phyloP scores from a whole-genome alignment of 2,888 invertebrate species.

The Xylota segnis region DNA sequence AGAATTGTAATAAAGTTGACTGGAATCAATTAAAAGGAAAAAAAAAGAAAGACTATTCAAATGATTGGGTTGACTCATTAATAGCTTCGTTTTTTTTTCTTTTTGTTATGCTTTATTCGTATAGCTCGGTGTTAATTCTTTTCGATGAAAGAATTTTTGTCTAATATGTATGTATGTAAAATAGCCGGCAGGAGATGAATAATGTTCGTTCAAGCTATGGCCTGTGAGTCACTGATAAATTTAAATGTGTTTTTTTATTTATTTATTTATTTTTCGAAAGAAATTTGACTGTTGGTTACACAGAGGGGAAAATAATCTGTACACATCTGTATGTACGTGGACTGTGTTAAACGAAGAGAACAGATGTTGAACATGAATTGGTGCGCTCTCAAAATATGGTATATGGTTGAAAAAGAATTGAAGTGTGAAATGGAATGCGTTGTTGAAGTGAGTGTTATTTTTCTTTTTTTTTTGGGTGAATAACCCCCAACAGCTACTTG shows the following conservation, averaged over 20 bases:
- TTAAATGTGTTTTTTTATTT: slow-evolving; percentile 47
- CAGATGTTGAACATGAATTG: slow-evolving; percentile 59
- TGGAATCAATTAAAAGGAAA: slow-evolving; percentile 42
- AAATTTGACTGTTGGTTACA: slow-evolving; percentile 33
- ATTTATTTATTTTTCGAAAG: slow-evolving; percentile 34
- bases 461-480: slow-evolving; percentile 57
- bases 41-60: slow-evolving; percentile 7
- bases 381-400: slow-evolving; percentile 35
- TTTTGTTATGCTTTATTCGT: neutral
- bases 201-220: slow-evolving; percentile 13
- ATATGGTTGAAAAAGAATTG: slow-evolving; percentile 43
- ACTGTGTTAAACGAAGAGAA: slow-evolving; percentile 40
- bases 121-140: slow-evolving; percentile 13
- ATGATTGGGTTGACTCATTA: slow-evolving; percentile 16
- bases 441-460: slow-evolving; percentile 6
- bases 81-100: slow-evolving; percentile 1
- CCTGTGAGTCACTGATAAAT: slow-evolving; percentile 60
- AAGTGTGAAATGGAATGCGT: slow-evolving; percentile 63
- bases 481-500: slow-evolving; percentile 49
- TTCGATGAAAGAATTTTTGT: slow-evolving; percentile 18
- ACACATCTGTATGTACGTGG: slow-evolving; percentile 7
- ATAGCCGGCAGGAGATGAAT: slow-evolving; percentile 41
- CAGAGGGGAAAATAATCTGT: slow-evolving; percentile 8
- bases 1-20: slow-evolving; percentile 10
- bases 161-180: slow-evolving; percentile 34